These are phyloP conservation scores for Boloria euphrosyne DNA, from an alignment of 2,888 invertebrate genomes.

Conservation along the genomic window DNA sequence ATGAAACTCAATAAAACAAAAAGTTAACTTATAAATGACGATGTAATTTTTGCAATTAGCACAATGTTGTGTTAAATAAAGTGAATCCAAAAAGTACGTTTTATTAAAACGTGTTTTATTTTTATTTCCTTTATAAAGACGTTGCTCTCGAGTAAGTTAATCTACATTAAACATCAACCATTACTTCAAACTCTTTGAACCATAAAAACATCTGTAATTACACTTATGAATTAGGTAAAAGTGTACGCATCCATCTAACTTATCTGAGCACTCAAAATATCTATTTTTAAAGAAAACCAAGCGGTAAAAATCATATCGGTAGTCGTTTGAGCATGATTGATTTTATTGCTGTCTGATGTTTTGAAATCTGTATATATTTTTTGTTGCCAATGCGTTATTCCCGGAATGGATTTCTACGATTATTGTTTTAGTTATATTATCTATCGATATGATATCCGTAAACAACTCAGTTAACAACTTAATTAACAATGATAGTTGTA, in stretches of 20 bases:
- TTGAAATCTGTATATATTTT: slow-evolving; percentile 62
- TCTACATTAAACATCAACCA: slow-evolving; percentile 2
- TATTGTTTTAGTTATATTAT: slow-evolving; percentile 1
- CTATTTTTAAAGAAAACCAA: slow-evolving; percentile 75
- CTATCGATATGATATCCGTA: background rate
- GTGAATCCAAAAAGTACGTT: background rate
- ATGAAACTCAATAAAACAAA: too few relatives aligned
- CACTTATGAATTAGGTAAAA: slow-evolving; percentile 50
- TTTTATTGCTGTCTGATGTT: slow-evolving; percentile 74
- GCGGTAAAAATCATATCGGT: slow-evolving; percentile 72
- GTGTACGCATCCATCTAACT: slow-evolving; percentile 65
- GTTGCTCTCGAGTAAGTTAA: slow-evolving; percentile 12
- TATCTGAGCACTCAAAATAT: slow-evolving; percentile 77
- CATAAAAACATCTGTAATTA: slow-evolving; percentile 32
- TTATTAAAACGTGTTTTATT: background rate
- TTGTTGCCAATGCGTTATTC: slow-evolving; percentile 44
- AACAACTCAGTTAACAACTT: background rate
- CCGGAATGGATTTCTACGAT: slow-evolving; percentile 31
- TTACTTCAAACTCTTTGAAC: slow-evolving; percentile 21
- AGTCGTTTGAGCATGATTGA: slow-evolving; percentile 73
- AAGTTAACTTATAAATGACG: too few relatives aligned
- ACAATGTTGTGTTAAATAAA: too few relatives aligned
- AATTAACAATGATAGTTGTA: background rate
- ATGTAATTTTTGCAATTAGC: too few relatives aligned
- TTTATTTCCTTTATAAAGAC: background rate